Conservation (phyloP, 2,113 vertebrate genomes). For the Spermophilus dauricus region DNA sequence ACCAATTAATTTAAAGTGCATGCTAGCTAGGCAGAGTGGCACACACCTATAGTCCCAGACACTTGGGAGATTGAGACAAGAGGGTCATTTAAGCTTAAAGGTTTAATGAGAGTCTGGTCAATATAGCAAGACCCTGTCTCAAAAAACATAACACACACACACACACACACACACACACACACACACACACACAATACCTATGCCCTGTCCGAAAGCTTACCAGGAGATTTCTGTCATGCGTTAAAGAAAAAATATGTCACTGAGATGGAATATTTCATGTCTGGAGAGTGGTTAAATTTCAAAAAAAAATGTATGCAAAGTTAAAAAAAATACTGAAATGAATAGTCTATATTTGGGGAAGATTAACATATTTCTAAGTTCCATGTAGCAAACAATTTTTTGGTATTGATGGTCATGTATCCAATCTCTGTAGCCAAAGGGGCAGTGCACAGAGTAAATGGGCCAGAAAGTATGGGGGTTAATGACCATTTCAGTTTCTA, state of each 20-base stretch:
- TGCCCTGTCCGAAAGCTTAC: not conserved
- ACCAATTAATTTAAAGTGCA: not conserved
- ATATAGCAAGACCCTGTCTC: not conserved
- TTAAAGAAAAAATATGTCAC: slow-evolving; percentile 19
- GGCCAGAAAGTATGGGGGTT: rapidly evolving
- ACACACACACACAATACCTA: no score
- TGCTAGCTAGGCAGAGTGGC: not conserved
- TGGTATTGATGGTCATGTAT: not conserved
- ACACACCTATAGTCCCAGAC: not conserved
- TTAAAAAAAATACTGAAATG: not conserved
- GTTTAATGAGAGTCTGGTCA: not conserved
- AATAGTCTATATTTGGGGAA: not conserved
- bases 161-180: no score
- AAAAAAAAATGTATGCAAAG: slow-evolving; percentile 8
- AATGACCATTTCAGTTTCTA: not conserved
- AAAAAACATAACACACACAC: no score
- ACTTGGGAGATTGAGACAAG: not conserved
- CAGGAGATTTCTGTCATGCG: not conserved
- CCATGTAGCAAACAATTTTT: not conserved
- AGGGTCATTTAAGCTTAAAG: not conserved
- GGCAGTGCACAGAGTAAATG: not conserved
- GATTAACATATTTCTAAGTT: not conserved
- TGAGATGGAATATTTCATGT: not conserved
- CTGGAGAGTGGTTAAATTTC: not conserved
- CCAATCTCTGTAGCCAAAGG: not conserved